Conservation (phyloP, 2,888 invertebrate species). For the Brenthis hecate region DNA sequence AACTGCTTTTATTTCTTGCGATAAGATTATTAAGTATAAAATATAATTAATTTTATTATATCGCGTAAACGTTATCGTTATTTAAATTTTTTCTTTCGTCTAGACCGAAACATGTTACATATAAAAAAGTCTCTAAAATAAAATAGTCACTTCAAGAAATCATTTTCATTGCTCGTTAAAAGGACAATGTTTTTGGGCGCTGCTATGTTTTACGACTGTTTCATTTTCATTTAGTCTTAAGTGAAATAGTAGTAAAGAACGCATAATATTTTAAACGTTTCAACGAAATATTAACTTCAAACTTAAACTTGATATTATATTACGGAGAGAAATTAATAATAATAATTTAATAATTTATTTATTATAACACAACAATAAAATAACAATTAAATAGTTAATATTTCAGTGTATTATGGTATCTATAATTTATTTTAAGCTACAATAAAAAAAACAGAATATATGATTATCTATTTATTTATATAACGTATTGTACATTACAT, state of each 20-base stretch:
- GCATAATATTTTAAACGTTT: background rate
- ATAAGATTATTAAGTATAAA: constrained; percentile 1
- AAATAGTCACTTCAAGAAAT: constrained; percentile 15
- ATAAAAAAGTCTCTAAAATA: constrained; percentile 8
- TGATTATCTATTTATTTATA: too few species aligned
- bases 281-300: background rate
- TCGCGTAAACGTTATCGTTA: constrained; percentile 16
- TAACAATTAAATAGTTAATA: too few species aligned
- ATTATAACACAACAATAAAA: too few species aligned
- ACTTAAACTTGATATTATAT: background rate
- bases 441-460: too few species aligned
- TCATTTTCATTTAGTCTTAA: constrained; percentile 7
- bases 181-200: constrained; percentile 3
- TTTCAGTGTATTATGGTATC: too few species aligned
- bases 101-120: constrained; percentile 23
- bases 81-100: constrained; percentile 20
- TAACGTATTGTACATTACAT: too few species aligned
- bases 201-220: constrained; percentile 14
- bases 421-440: too few species aligned
- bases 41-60: constrained; percentile 15
- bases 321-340: background rate
- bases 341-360: too few species aligned
- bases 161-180: constrained; percentile 14
- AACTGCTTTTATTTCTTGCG: constrained; percentile 6
- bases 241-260: background rate